Evolutionary conservation across 1,140 invertebrate genomes (phyloP), one percentile per base, ranked within the genome.

Genomic region (Matsumurasca onukii): DNA sequence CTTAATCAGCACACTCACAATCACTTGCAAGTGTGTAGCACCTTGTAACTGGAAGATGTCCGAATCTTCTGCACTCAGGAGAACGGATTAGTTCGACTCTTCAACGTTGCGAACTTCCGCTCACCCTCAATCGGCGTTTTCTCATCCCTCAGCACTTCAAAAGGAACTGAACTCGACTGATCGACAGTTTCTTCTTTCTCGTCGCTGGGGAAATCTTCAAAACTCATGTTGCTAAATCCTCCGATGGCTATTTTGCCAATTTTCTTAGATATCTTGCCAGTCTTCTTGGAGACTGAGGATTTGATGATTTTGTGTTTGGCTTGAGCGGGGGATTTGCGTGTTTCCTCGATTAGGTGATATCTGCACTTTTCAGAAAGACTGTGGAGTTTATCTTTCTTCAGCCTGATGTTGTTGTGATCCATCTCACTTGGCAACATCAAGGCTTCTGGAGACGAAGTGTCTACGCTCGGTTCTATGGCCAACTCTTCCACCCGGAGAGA

Each of bases 221-320:
- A 91, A 73, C 89, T 91, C 87, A 91, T 88, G 73, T 91, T 91
- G 71, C 86, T 89, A 70, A 91, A 90, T 2, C 89, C 89, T 62
- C 61, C 65, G 34, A 29, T 72, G 9, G 51, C 24, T 45, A 69
- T 70, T 71, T 77, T 78, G 31, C 57, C 65, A 13, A 71, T 57
- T 71, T 77, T 78, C 55, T 74, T 68, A 0, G 68, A 66, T 20
- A 69, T 75, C 71, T 71, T 52, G 29, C 59, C 66, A 63, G 69
- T 67, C 34, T 74, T 66, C 34, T 76, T 78, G 52, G 76, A 76
- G 48, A 72, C 70, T 15, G 74, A 57, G 0, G 72, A 71, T 57
- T 79, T 79, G 3, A 25, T 71, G 27, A 49, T 17, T 61, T 69
- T 70, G 15, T 63, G 55, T 67, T 66, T 72, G 0, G 55, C 39